Base-by-base conservation (phyloP, 2,113 vertebrate species). In the Henicopernis longicauda region DNA sequence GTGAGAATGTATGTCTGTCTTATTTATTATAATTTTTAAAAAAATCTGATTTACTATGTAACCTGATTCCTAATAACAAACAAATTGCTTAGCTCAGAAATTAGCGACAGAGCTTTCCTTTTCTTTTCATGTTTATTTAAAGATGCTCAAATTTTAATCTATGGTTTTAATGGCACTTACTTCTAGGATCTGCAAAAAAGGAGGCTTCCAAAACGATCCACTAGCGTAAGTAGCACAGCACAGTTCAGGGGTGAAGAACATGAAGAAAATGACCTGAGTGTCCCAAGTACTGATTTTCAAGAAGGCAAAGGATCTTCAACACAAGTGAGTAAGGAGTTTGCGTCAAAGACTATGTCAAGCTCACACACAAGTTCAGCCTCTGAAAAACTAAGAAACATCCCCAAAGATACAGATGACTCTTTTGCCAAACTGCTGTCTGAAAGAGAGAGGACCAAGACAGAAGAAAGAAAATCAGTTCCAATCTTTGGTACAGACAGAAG, bases 131-230 rank as follows among this genome's bases (percentile, higher is more conserved):
- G 22, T 40, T 58, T 26, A 6, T 61, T 83, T 44, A 54, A 89
- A 61, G 22, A 6, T 26, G 23, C 8, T 6, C 2, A 21, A 11
- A 29, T 54, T 45, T 38, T 83, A 54, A 88, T 57, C 13, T 66
- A 1, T 59, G 40, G 5, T 42, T 93, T 31, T 90, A 16, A 70
- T 63, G 82, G 47, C 31, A 3, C 21, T n/a, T 67, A 22, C 78
- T 78, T 61, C 44, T 71, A 99, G 99, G 99, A 99, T 67, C 94
- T 97, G 66, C 97, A 97, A 57, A 98, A 96, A 89, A 99, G 95
- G 91, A 98, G 97, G 32, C 96, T 95, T 36, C 93, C 92, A 66
- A 98, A 97, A 86, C 93, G 78, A 38, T 82, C 59, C 26, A 96
- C 87, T 3, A 86, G 92, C 44, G 32, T 91, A 40, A 97, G 95